Evolutionary conservation across 2,113 vertebrate species (phyloP), one percentile per base, ranked within the genome.

Genomic region (Cariama cristata): DNA sequence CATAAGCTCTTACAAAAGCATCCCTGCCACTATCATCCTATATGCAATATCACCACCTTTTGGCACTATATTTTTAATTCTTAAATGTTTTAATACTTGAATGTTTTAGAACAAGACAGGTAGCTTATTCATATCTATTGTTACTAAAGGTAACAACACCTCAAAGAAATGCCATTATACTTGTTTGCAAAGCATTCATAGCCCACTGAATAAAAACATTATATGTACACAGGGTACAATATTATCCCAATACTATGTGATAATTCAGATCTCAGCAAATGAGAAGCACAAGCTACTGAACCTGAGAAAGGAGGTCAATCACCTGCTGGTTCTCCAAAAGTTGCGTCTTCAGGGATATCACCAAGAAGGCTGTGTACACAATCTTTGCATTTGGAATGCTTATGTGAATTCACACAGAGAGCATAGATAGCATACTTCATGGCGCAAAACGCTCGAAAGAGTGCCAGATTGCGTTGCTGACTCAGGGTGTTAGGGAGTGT

Each of bases 391-490:
- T 92, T 96, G 16, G 98, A 96, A 88, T 97, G 97, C 90, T 97
- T 98, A 79, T 99, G 99, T 22, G 98, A 97, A 69, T 98, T 99
- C 26, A 99, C 98, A 91, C 99, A 99, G 64, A 99, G 98, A 53
- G 99, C 99, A 42, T 99, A 99, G 88, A 99, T 93, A 12, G 99
- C 99, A 30, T 99, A 99, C 94, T 99, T 99, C 98, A 99, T 99
- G 97, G 99, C 99, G 59, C 99, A 99, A 97, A 99, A 99, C 0
- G 99, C 99, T 97, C 97, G 99, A 88, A 99, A 99, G 88, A 99
- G 98, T 4, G 98, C 98, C 44, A 99, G 75, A 90, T 98, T 99
- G 90, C 98, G 98, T 79, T 98, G 98, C 47, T 95, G 98, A 42
- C 83, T 98, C 55, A 98, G 96, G 40, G 91, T 95, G 58, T 58